A percentile compares a stretch with the other conserved stretches of the same genome.
Evolutionary conservation across 2,113 vertebrate genomes (phyloP).

Genomic region (Melanostigma gelatinosum): DNA sequence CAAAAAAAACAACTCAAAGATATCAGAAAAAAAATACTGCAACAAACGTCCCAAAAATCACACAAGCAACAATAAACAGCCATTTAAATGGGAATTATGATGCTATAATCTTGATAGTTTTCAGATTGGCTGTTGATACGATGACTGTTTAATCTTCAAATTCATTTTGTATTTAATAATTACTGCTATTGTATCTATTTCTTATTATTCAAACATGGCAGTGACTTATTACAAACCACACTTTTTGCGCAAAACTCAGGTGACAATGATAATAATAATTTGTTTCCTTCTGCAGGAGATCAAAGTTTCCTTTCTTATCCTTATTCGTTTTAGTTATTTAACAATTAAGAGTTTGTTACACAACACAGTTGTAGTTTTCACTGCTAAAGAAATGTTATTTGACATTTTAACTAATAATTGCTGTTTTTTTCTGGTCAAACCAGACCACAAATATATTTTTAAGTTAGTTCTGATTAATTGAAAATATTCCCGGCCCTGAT

Average conservation of each 20-base stretch:
- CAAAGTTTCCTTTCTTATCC: background rate
- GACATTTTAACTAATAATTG: background rate
- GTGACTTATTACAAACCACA: background rate
- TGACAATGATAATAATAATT: background rate
- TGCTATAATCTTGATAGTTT: slow-evolving; percentile 4
- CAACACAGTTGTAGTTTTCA: background rate
- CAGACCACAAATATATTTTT: background rate
- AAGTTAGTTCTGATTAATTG: background rate
- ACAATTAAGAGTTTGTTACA: background rate
- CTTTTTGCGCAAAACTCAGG: background rate
- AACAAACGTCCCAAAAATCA: background rate
- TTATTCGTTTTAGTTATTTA: background rate
- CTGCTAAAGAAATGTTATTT: background rate
- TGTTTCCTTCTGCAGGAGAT: background rate
- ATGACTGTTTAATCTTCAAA: background rate
- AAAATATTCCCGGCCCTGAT: background rate
- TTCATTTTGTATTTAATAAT: background rate
- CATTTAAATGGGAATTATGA: slow-evolving; percentile 3
- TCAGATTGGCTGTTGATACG: background rate
- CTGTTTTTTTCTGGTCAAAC: background rate
- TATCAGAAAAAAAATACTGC: background rate
- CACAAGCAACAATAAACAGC: slow-evolving; percentile 18
- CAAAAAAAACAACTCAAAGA: slow-evolving; percentile 2
- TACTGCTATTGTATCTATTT: background rate
- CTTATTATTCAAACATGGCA: background rate